phyloP scores from a whole-genome alignment of 2,113 vertebrate species.

The Illadopsis cleaveri region DNA sequence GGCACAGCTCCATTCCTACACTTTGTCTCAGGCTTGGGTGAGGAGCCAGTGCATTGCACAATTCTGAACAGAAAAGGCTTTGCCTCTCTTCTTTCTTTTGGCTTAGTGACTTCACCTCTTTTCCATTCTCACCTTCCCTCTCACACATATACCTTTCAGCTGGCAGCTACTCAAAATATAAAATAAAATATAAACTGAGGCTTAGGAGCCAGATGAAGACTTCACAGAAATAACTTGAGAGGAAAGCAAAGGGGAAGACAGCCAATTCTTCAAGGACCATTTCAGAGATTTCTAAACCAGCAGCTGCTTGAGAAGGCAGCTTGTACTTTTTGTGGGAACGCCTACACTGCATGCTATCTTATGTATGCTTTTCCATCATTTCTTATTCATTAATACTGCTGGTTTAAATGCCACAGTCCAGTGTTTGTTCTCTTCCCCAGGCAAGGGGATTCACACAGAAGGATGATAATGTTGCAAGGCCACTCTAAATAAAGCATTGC shows the following conservation, averaged over 20 bases:
- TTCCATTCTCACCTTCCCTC: background rate
- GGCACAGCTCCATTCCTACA: background rate
- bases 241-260: slow-evolving; percentile 16
- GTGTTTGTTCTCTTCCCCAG: background rate
- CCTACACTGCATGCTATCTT: background rate
- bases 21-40: background rate
- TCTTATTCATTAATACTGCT: background rate
- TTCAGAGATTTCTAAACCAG: background rate
- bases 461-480: background rate
- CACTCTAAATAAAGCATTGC: background rate
- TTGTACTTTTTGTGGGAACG: background rate
- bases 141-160: background rate
- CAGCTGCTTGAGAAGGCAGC: slow-evolving; percentile 37
- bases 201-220: background rate
- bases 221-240: background rate
- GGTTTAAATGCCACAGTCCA: background rate
- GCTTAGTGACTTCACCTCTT: background rate
- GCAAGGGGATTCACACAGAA: background rate
- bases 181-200: background rate
- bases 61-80: background rate
- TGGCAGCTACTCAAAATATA: background rate
- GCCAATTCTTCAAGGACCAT: background rate
- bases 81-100: background rate
- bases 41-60: background rate
- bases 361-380: background rate